Evolutionary conservation across 2,888 invertebrate genomes (phyloP).

Genomic region (Trilocha varians): DNA sequence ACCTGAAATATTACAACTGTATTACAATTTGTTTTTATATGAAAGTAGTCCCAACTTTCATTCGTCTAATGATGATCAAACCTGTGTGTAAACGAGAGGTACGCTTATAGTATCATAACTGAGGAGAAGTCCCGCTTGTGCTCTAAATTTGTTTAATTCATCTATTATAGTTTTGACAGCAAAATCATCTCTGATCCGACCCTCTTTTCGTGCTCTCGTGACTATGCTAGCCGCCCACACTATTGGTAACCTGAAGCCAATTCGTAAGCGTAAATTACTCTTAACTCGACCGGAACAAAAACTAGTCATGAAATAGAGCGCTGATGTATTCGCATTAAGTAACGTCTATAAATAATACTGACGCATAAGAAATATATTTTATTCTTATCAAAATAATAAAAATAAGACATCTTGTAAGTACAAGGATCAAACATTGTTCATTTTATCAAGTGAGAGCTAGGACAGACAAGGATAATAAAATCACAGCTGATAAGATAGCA

Average conservation of each 20-base stretch:
- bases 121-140: slow-evolving; percentile 82
- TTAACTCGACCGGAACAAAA: background rate
- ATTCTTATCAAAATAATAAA: background rate
- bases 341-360: background rate
- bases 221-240: slow-evolving; percentile 94
- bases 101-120: slow-evolving; percentile 86
- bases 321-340: background rate
- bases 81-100: slow-evolving; percentile 88
- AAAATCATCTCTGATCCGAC: slow-evolving; percentile 90
- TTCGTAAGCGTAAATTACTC: background rate
- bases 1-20: slow-evolving; percentile 64
- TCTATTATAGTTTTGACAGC: slow-evolving; percentile 93
- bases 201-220: slow-evolving; percentile 91
- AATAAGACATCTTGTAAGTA: background rate
- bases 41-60: background rate
- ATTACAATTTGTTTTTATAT: background rate
- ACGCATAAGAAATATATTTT: background rate
- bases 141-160: slow-evolving; percentile 88
- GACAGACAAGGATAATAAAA: background rate
- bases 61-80: slow-evolving; percentile 20
- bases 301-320: background rate
- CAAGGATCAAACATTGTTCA: background rate
- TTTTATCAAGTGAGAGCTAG: background rate
- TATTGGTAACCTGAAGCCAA: slow-evolving; percentile 79
- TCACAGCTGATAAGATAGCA: slow-evolving; percentile 3